These are phyloP conservation scores for Drosophila insularis DNA, from an alignment of 1,140 invertebrate species.

Conservation along the genomic window DNA sequence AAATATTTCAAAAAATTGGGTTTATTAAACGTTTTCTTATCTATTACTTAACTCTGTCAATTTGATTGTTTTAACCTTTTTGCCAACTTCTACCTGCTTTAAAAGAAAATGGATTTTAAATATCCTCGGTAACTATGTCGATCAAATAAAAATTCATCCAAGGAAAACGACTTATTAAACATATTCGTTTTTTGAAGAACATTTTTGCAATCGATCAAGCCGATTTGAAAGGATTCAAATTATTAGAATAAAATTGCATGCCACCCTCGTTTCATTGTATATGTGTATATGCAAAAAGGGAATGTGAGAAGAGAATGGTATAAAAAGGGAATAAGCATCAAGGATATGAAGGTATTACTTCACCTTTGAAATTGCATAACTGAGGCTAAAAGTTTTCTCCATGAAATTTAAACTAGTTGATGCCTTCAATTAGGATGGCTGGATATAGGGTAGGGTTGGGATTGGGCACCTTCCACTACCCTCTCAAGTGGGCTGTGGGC, in stretches of 20 bases:
- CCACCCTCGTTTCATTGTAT: neutral
- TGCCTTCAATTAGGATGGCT: neutral
- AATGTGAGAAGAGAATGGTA: neutral
- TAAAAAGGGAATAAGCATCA: neutral
- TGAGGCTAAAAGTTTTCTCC: slow-evolving; percentile 4
- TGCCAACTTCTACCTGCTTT: no score
- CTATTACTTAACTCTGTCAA: no score
- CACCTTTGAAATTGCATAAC: slow-evolving; percentile 7
- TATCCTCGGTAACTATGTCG: no score
- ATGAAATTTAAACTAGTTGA: slow-evolving; percentile 10
- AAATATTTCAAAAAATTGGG: no score
- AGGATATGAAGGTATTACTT: slow-evolving; percentile 5
- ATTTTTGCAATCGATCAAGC: no score
- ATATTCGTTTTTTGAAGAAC: no score
- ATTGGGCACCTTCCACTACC: neutral
- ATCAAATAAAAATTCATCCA: no score
- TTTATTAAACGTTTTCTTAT: no score
- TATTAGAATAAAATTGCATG: neutral
- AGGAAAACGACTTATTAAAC: no score
- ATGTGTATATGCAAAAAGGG: neutral
- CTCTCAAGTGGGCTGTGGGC: slow-evolving; percentile 9
- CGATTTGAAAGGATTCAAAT: no score
- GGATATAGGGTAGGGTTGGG: neutral
- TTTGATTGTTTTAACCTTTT: no score
- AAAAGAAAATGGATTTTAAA: no score